Evolutionary conservation across 2,113 vertebrate genomes (phyloP).

Genomic region (Eulemur rufifrons): DNA sequence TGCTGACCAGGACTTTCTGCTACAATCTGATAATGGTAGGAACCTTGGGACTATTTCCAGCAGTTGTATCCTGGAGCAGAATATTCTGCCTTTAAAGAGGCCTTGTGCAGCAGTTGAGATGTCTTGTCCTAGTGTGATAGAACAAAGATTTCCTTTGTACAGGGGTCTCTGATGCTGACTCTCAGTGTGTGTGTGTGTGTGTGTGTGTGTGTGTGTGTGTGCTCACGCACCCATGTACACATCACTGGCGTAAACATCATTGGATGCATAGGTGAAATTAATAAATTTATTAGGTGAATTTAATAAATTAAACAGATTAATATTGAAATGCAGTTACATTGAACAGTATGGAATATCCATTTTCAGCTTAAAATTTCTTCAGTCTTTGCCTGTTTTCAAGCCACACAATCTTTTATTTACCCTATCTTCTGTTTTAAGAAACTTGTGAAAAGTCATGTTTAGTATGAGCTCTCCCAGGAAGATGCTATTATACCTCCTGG

Average conservation of each 20-base stretch:
- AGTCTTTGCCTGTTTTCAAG: not conserved
- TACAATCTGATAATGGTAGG: not conserved
- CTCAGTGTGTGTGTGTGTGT: not conserved
- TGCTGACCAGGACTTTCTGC: not conserved
- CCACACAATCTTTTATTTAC: not conserved
- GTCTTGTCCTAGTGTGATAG: not conserved
- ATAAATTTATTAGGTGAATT: too few relatives aligned
- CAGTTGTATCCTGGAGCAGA: not conserved
- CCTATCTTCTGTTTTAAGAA: not conserved
- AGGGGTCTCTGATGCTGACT: not conserved
- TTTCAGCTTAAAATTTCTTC: not conserved
- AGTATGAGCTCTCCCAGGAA: not conserved
- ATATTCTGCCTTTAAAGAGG: not conserved
- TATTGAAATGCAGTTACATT: not conserved
- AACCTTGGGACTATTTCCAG: not conserved
- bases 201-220: not conserved
- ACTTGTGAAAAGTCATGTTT: not conserved
- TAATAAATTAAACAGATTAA: not conserved
- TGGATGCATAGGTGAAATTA: not conserved
- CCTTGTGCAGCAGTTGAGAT: not conserved
- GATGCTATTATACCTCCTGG: not conserved
- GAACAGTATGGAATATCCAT: not conserved
- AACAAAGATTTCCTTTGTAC: not conserved
- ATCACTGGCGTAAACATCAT: not conserved
- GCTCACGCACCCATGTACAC: accelerated